A percentile compares a stretch with the other conserved stretches of the same genome.
phyloP scores from a whole-genome alignment of 2,113 vertebrate species.

The Salvator merianae region DNA sequence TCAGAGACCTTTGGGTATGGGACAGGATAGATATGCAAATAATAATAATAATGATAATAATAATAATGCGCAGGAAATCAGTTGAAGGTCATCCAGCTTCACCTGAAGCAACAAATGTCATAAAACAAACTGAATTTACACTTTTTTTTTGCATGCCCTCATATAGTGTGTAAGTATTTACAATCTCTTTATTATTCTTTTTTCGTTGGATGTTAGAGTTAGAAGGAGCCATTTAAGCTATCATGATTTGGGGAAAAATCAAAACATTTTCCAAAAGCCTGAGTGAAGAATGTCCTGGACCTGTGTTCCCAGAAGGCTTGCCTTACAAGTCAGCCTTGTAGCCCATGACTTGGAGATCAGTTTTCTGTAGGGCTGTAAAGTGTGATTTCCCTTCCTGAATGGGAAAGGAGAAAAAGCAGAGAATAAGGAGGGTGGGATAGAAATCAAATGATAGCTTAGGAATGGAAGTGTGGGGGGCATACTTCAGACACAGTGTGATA shows the following conservation, averaged over 20 bases:
- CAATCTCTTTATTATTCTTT: not conserved
- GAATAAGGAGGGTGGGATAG: too few relatives aligned
- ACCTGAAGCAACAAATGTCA: not conserved
- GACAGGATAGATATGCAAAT: too few relatives aligned
- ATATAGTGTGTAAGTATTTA: not conserved
- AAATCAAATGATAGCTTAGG: too few relatives aligned
- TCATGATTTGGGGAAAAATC: too few relatives aligned
- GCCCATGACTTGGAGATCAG: not conserved
- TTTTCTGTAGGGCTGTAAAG: not conserved
- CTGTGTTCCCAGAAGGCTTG: not conserved
- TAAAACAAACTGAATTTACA: not conserved
- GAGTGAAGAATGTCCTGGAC: not conserved
- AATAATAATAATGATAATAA: too few relatives aligned
- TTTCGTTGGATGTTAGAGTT: not conserved
- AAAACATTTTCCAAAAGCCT: not conserved
- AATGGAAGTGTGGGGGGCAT: too few relatives aligned
- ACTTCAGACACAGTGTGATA: too few relatives aligned
- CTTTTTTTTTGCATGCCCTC: not conserved
- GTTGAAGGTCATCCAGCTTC: not conserved
- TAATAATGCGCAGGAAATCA: not conserved
- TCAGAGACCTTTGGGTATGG: too few relatives aligned
- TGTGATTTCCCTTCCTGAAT: not conserved
- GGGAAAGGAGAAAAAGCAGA: not conserved
- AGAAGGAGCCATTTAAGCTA: too few relatives aligned
- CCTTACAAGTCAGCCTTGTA: too few relatives aligned